Evolutionary conservation across 2,888 invertebrate genomes (phyloP).

Genomic region (Tipula lateralis): DNA sequence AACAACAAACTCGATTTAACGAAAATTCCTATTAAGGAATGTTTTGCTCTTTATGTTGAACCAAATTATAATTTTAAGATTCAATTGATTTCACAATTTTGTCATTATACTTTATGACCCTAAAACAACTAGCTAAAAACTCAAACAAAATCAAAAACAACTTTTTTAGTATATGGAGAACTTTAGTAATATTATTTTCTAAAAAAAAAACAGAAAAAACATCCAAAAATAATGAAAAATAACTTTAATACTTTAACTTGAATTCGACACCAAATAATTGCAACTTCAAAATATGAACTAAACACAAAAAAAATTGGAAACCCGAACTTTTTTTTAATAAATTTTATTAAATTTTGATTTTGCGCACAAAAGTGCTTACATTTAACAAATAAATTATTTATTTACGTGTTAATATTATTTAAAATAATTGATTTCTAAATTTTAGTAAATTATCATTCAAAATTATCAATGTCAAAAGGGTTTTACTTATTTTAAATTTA

Average conservation of each 20-base stretch:
- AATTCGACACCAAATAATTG: not conserved
- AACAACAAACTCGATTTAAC: not conserved
- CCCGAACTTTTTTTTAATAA: too few species aligned
- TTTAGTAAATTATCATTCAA: too few species aligned
- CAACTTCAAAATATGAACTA: not conserved
- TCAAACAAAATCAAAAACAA: too few species aligned
- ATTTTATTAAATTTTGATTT: too few species aligned
- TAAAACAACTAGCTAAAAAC: not conserved
- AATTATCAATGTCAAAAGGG: too few species aligned
- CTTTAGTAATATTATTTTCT: too few species aligned
- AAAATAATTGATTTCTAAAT: too few species aligned
- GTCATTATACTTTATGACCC: not conserved
- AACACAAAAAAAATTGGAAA: not conserved
- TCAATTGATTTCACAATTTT: not conserved
- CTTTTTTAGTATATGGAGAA: not conserved
- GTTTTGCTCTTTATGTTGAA: not conserved
- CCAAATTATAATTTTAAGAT: not conserved
- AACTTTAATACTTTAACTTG: too few species aligned
- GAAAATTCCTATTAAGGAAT: not conserved
- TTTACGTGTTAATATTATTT: too few species aligned
- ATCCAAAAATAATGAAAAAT: not conserved
- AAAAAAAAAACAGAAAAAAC: not conserved
- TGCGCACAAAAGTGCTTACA: too few species aligned
- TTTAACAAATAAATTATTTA: too few species aligned
- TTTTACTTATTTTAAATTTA: too few species aligned